Conservation (phyloP, 2,888 invertebrate genomes). For the Calliopum simillimum region DNA sequence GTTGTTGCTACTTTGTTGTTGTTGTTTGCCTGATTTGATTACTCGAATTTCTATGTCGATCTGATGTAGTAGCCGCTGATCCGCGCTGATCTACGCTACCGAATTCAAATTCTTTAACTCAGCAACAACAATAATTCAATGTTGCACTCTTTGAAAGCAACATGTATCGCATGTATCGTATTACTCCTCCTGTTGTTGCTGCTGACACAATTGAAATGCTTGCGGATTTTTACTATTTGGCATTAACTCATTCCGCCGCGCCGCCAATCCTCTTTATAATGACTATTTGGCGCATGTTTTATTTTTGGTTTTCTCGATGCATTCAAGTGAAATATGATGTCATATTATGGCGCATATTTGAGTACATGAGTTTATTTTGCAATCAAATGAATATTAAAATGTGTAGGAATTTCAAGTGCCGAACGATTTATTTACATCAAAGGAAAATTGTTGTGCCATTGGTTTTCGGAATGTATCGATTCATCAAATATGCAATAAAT, state of each 20-base stretch:
- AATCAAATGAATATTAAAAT: neutral
- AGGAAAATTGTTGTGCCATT: too few species aligned
- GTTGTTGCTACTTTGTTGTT: neutral
- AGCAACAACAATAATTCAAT: too few species aligned
- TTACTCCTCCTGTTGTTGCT: too few species aligned
- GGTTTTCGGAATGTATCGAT: too few species aligned
- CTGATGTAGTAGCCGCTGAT: neutral
- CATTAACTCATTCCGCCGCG: too few species aligned
- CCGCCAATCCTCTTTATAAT: neutral
- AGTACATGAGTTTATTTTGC: neutral
- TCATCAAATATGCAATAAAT: too few species aligned
- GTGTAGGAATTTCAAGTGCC: neutral
- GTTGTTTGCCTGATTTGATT: slow-evolving; percentile 6
- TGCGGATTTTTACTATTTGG: too few species aligned
- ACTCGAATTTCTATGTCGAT: slow-evolving; percentile 3
- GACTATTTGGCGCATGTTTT: slow-evolving; percentile 22
- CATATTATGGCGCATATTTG: neutral
- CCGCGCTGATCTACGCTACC: neutral
- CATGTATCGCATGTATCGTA: too few species aligned
- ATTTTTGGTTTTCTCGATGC: neutral
- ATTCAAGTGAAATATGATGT: neutral
- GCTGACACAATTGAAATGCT: too few species aligned
- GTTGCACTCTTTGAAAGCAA: too few species aligned
- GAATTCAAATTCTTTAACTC: too few species aligned
- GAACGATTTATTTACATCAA: slow-evolving; percentile 6